Evolutionary conservation across 2,888 invertebrate species (phyloP), one percentile per base, ranked within the genome.

Genomic region (Ophonus ardosiacus): DNA sequence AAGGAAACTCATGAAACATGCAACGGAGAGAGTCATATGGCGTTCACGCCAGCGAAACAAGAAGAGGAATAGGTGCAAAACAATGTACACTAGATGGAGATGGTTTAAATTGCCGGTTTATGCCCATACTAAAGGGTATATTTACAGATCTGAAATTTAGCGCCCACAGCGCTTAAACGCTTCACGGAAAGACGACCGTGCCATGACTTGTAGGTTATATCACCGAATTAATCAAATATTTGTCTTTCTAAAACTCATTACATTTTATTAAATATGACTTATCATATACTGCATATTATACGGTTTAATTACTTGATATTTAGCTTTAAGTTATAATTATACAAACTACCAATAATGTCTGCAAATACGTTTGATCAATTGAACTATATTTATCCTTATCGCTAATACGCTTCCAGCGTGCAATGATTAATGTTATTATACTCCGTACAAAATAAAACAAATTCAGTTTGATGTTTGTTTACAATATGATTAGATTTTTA

Each of bases 61-160:
- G 61, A 79, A 59, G 79, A 31, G 61, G 31, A 31, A 79, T 57
- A 79, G 56, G 78, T 57, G 78, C 57, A 78, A 43, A 74, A 79
- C 79, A 79, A 61, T 79, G 79, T 79, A 31, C 40, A 40, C 61
- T 79, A 79, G 79, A 79, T 51, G 43, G 56, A 78, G 78, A 57
- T 57, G 78, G 61, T 7, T 40, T 79, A 61, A 79, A 79, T 79
- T 59, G 79, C 51, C 40, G 79, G 57, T 79, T 79, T 79, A 79
- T 79, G 59, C 79, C 38, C 21, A 61, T 40, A 61, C 21, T 74
- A 79, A 79, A 79, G 59, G n/a, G 59, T 61, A 61, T 57, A 78
- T 57, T 59, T 61, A 61, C 79, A 79, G 61, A 79, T 79, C 79
- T 79, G 15, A 40, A 79, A 79, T 59, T 79, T 79, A 61, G 59